Evolutionary conservation across 2,797 vertebrate genomes (phyloP), one percentile per base, ranked within the genome.

Genomic region (Gila robusta): DNA sequence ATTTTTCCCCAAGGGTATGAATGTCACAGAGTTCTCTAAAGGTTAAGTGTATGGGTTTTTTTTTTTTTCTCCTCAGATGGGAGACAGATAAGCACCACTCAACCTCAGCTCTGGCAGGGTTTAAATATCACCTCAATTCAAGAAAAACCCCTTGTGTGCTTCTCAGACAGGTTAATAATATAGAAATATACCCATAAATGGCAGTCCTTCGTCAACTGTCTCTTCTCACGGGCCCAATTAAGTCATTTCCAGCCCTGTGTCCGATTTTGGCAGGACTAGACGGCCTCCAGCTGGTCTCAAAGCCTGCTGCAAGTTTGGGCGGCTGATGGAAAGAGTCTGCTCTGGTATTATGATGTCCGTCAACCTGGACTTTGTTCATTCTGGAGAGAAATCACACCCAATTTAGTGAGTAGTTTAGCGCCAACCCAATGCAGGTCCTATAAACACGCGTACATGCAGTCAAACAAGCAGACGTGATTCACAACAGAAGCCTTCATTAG

Each of bases 401-500:
- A 82, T 89, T 89, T 86, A 87, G 47, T 10, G 8, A 74, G 41
- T 74, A 37, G 64, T 74, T 26, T 47, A 64, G 16, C 62, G 19
- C 76, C 79, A 67, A 59, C 71, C 41, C n/a, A 5, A 37, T 12
- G 41, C n/a, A 79, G 72, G 69, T 44, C 52, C 19, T 81, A 76
- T 69, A 74, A 26, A 71, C 28, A 37, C 0, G 7, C 10, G n/a
- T 81, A 44, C 28, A n/a, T 77, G 59, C 49, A 39, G 64, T 23
- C 37, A 66, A 67, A 28, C 37, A 76, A 66, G 69, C 49, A 21
- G 47, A 67, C 69, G 21, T 82, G 54, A 84, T 80, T 82, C 37
- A 80, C 73, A 80, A 86, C 79, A 83, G 70, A 80, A 37, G 37
- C 69, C 78, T 85, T 81, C 37, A 71, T 85, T 87, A 89, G 80